These are phyloP conservation scores for Malacoraja senta DNA, from an alignment of 2,797 vertebrate genomes.

Conservation along the genomic window DNA sequence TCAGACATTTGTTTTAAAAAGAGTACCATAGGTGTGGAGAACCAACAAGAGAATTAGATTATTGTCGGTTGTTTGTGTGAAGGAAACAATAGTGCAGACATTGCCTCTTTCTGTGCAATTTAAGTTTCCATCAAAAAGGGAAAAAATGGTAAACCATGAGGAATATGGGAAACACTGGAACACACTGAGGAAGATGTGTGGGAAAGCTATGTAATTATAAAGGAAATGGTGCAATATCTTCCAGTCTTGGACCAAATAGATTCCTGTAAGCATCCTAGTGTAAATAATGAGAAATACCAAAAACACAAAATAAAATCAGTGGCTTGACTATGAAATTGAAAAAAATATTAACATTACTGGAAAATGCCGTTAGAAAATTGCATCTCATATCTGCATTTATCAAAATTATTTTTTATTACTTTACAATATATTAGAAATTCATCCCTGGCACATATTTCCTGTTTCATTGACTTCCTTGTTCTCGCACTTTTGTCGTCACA, in stretches of 20 bases:
- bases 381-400: background rate
- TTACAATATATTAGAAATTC: background rate
- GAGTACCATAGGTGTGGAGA: background rate
- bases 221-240: background rate
- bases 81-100: background rate
- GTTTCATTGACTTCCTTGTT: background rate
- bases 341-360: too few relatives aligned
- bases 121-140: background rate
- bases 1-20: background rate
- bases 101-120: background rate
- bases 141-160: background rate
- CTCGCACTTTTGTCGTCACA: background rate
- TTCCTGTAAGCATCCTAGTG: background rate
- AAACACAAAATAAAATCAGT: background rate
- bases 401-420: background rate
- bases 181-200: background rate
- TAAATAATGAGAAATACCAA: background rate
- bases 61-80: background rate
- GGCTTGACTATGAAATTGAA: background rate
- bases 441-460: background rate
- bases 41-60: background rate
- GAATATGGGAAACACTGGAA: background rate
- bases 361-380: background rate
- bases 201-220: too few relatives aligned
- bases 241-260: background rate